phyloP scores from a whole-genome alignment of 2,113 vertebrate species.

The Penelope pileata region DNA sequence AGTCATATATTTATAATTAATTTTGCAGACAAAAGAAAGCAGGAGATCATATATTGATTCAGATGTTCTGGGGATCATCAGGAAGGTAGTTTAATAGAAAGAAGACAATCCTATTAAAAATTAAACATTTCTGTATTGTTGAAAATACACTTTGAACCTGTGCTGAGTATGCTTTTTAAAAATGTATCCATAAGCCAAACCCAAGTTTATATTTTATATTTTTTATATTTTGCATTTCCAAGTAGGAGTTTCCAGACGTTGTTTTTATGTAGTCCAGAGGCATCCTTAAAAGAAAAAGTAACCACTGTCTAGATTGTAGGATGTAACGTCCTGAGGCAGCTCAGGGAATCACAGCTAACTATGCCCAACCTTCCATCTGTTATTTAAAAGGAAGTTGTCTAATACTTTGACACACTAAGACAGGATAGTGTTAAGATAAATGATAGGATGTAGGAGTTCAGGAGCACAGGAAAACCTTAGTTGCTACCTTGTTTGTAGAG shows the following conservation, averaged over 20 bases:
- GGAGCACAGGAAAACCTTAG: rapidly evolving
- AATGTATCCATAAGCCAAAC: neutral
- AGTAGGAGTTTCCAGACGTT: neutral
- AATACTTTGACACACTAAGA: neutral
- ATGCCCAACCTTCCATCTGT: neutral
- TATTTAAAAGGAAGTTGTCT: neutral
- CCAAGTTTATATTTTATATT: neutral
- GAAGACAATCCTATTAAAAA: neutral
- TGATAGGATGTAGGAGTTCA: neutral
- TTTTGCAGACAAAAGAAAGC: neutral
- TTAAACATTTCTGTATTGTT: neutral
- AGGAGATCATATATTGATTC: neutral
- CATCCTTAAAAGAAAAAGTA: neutral
- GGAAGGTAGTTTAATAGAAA: neutral
- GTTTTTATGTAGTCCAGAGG: neutral
- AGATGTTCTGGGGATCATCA: neutral
- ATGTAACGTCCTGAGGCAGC: neutral
- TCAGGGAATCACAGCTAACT: neutral
- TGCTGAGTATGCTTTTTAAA: neutral
- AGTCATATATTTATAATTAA: neutral
- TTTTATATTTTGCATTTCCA: neutral
- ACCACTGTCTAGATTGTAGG: neutral
- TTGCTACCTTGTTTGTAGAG: neutral
- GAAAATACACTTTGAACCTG: neutral
- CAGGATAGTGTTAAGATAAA: neutral